These are phyloP conservation scores for Drosophila novamexicana DNA, from an alignment of 1,140 invertebrate genomes.

Conservation along the genomic window DNA sequence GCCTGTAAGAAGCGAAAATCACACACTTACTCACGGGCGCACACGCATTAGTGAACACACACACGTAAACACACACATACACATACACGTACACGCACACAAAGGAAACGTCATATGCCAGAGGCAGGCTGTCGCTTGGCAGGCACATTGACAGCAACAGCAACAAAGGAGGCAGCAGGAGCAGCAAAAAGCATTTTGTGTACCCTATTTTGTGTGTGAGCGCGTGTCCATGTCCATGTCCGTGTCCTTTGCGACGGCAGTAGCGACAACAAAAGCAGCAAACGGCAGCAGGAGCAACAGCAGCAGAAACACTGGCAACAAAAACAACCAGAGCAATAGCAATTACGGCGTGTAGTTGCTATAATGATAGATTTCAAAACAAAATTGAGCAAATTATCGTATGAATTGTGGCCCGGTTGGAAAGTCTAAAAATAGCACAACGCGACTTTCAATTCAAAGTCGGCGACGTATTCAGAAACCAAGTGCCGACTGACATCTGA, in stretches of 20 bases:
- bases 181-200: slow-evolving; percentile 76
- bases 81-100: slow-evolving; percentile 35
- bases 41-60: slow-evolving; percentile 17
- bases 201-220: slow-evolving; percentile 75
- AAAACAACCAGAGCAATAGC: slow-evolving; percentile 42
- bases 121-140: slow-evolving; percentile 61
- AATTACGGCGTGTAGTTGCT: slow-evolving; percentile 71
- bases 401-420: slow-evolving; percentile 61
- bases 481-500: slow-evolving; percentile 61
- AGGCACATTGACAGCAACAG: slow-evolving; percentile 66
- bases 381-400: slow-evolving; percentile 78
- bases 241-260: slow-evolving; percentile 40
- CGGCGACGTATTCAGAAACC: slow-evolving; percentile 24
- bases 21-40: slow-evolving; percentile 12
- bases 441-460: slow-evolving; percentile 26
- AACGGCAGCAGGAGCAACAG: slow-evolving; percentile 27
- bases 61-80: slow-evolving; percentile 24
- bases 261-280: slow-evolving; percentile 14
- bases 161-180: slow-evolving; percentile 23
- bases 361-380: slow-evolving; percentile 79
- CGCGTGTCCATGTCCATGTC: slow-evolving; percentile 41
- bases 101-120: slow-evolving; percentile 81
- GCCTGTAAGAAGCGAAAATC: slow-evolving; percentile 54
- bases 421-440: slow-evolving; percentile 65
- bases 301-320: slow-evolving; percentile 30